Evolutionary conservation across 1,140 invertebrate genomes (phyloP), one percentile per base, ranked within the genome.

Genomic region (Oreohelix idahoensis): DNA sequence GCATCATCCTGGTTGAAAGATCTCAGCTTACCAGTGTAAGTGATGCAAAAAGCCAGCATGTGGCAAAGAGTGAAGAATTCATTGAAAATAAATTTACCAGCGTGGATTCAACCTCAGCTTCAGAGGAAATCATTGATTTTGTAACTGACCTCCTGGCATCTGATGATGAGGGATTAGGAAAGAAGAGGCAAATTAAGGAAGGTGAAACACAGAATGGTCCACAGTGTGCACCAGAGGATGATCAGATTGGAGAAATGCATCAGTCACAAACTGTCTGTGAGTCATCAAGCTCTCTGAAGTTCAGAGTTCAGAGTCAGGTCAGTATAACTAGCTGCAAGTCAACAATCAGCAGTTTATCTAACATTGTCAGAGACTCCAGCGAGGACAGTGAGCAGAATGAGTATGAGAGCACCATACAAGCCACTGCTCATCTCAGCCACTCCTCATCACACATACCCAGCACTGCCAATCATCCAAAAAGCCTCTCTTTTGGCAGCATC

Each of bases 111-210:
- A 49, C 45, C 45, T 49, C 45, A 49, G 17, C 77, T n/a, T 81
- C 85, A 29, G 86, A 87, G 29, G 73, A 53, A 32, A 84, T 87
- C 26, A 51, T 85, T 45, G 81, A 87, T 75, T 87, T 87, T 83
- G 86, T 87, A 5, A 87, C 86, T 32, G 86, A 87, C 66, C 53
- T 87, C 15, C 53, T 84, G 38, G 53, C 20, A 23, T 84, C 81
- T n/a, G 83, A 84, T 42, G 83, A 84, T 13, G 77, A 74, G 53
- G 20, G 4, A 4, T n/a, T 23, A 20, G 10, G 20, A 23, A 58
- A 58, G 26, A 20, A 58, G 53, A 58, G 53, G 5, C 10, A 49
- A 49, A 49, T 8, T 49, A n/a, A n/a, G n/a, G n/a, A n/a, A n/a
- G n/a, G n/a, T n/a, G n/a, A n/a, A n/a, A 49, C 45, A 49, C 45